A percentile compares a stretch with the other conserved stretches of the same genome.
These are phyloP conservation scores for Hypselothyrea guttata DNA, from an alignment of 2,888 invertebrate genomes.

Conservation along the genomic window DNA sequence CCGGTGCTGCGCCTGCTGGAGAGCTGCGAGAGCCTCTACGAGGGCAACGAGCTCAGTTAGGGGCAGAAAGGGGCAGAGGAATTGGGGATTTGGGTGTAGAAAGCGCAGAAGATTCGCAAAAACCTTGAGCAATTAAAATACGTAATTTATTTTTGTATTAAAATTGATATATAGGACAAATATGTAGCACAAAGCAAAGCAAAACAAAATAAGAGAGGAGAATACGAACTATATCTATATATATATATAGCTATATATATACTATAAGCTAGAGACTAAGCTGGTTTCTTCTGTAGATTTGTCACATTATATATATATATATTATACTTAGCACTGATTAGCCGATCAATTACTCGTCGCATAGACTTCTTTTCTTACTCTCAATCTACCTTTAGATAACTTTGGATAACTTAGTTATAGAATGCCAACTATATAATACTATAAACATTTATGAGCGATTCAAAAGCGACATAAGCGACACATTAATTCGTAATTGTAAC, in stretches of 20 bases:
- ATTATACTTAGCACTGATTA: conserved; percentile 19
- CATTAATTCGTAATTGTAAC: too few relatives aligned
- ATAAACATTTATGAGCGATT: conserved; percentile 1
- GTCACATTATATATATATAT: conserved; percentile 27
- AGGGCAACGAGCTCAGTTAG: conserved; percentile 90
- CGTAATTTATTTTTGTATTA: conserved; percentile 69
- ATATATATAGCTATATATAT: too few relatives aligned
- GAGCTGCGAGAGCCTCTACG: conserved; percentile 92
- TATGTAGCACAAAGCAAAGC: conserved; percentile 53
- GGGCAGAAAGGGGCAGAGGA: conserved; percentile 20
- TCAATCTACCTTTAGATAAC: conserved; percentile 35
- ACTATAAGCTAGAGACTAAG: too few relatives aligned
- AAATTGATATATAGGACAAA: conserved; percentile 42
- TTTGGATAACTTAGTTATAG: conserved; percentile 3
- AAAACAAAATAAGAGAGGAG: too few relatives aligned
- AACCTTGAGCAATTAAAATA: conserved; percentile 68
- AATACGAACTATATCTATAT: too few relatives aligned
- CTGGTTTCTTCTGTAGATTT: conserved; percentile 36
- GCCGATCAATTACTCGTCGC: conserved; percentile 40
- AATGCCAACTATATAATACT: too few relatives aligned
- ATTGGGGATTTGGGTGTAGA: too few relatives aligned
- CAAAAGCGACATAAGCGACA: background rate
- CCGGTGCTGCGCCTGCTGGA: conserved; percentile 92
- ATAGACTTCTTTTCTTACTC: conserved; percentile 47
- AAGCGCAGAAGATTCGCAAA: too few relatives aligned